Conservation (phyloP, 2,113 vertebrate species). For the Hydropotes inermis region DNA sequence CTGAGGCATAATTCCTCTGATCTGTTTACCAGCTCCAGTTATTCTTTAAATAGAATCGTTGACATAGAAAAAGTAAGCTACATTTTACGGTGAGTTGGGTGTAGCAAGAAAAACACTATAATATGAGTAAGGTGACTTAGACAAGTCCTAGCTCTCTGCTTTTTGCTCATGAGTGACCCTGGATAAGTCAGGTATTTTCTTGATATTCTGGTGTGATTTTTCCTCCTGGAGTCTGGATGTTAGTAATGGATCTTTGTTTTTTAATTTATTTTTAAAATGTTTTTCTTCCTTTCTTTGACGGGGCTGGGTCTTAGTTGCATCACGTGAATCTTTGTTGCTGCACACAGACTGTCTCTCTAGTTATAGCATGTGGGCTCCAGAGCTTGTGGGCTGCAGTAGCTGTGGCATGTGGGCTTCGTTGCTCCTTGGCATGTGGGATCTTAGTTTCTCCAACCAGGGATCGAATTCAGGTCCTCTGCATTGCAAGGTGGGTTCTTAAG, state of each 20-base stretch:
- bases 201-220: conserved; percentile 1
- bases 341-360: neutral
- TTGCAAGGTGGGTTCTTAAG: neutral
- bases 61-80: neutral
- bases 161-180: neutral
- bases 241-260: neutral
- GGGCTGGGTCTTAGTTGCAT: neutral
- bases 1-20: neutral
- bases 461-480: neutral
- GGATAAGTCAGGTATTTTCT: neutral
- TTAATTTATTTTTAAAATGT: neutral
- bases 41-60: neutral
- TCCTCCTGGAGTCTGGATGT: neutral
- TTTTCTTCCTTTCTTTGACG: neutral
- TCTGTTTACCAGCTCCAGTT: neutral
- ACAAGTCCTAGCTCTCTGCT: neutral
- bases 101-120: neutral
- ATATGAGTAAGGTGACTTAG: neutral
- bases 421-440: neutral
- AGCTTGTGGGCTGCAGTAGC: neutral
- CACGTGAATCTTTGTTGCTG: neutral
- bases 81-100: neutral
- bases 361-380: neutral
- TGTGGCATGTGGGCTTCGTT: neutral
- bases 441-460: neutral